Percentiles rank a stretch among this genome's conserved stretches.
Conservation (phyloP, 2,888 invertebrate species). For the Monopis laevigella region DNA sequence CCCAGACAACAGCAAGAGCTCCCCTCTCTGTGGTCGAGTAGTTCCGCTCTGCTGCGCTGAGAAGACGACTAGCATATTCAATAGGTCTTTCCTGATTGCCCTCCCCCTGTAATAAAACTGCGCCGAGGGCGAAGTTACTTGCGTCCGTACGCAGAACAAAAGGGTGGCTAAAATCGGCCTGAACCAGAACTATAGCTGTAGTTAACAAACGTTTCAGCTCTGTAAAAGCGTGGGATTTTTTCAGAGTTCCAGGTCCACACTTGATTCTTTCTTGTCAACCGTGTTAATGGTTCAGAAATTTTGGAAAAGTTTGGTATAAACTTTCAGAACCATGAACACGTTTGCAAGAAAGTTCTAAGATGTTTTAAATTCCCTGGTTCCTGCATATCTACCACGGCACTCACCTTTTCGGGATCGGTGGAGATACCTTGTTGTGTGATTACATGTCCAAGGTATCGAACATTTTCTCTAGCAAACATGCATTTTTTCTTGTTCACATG, state of each 20-base stretch:
- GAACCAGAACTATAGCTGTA: slow-evolving; percentile 17
- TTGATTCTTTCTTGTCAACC: slow-evolving; percentile 21
- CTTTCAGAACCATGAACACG: slow-evolving; percentile 27
- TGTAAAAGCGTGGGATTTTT: slow-evolving; percentile 20
- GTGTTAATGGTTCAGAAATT: slow-evolving; percentile 19
- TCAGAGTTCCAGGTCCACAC: too few species aligned
- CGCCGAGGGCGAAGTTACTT: slow-evolving; percentile 18
- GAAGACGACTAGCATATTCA: slow-evolving; percentile 23
- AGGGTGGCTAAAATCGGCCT: slow-evolving; percentile 15
- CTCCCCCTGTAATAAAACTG: slow-evolving; percentile 17
- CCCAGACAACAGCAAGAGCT: slow-evolving; percentile 23
- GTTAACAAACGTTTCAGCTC: slow-evolving; percentile 17
- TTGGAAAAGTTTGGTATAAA: slow-evolving; percentile 22
- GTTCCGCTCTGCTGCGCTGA: slow-evolving; percentile 25
- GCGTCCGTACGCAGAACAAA: slow-evolving; percentile 20
- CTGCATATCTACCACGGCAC: slow-evolving; percentile 12
- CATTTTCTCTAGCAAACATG: slow-evolving; percentile 10
- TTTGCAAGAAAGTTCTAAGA: slow-evolving; percentile 20
- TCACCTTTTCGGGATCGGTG: slow-evolving; percentile 5
- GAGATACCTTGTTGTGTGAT: slow-evolving; percentile 9
- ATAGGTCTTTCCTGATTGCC: slow-evolving; percentile 16
- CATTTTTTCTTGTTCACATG: slow-evolving; percentile 10
- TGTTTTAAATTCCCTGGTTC: background rate
- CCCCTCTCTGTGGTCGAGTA: slow-evolving; percentile 34
- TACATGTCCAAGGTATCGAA: slow-evolving; percentile 11